These are phyloP conservation scores for Dendropsophus ebraccatus DNA, from an alignment of 2,113 vertebrate species.

Conservation along the genomic window DNA sequence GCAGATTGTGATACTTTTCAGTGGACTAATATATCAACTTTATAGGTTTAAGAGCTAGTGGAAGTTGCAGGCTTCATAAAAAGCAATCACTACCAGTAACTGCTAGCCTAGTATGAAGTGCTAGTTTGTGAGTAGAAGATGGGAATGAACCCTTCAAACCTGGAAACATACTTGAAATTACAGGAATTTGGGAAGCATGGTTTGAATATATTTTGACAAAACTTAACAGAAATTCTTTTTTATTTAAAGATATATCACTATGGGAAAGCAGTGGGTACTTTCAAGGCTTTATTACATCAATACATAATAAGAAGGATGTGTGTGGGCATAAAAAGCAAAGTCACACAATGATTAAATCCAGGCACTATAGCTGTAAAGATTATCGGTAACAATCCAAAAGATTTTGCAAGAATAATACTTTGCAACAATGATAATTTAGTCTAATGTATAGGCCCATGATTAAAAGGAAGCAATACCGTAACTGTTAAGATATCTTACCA, in stretches of 20 bases:
- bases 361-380: neutral
- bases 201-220: neutral
- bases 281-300: neutral
- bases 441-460: too few species aligned
- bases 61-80: neutral
- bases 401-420: too few species aligned
- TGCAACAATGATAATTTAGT: too few species aligned
- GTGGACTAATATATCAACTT: conserved; percentile 13
- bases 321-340: neutral
- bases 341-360: neutral
- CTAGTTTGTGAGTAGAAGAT: neutral
- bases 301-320: neutral
- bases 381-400: neutral
- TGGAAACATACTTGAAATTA: neutral
- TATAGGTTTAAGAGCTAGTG: neutral
- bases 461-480: too few species aligned
- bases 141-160: neutral
- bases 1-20: neutral
- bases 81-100: neutral
- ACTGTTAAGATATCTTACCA: too few species aligned
- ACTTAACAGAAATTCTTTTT: neutral
- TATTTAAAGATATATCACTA: neutral
- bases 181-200: neutral
- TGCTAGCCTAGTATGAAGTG: neutral
- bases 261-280: neutral